Conservation (phyloP, 2,888 invertebrate genomes). For the Habroteleia sp. region DNA sequence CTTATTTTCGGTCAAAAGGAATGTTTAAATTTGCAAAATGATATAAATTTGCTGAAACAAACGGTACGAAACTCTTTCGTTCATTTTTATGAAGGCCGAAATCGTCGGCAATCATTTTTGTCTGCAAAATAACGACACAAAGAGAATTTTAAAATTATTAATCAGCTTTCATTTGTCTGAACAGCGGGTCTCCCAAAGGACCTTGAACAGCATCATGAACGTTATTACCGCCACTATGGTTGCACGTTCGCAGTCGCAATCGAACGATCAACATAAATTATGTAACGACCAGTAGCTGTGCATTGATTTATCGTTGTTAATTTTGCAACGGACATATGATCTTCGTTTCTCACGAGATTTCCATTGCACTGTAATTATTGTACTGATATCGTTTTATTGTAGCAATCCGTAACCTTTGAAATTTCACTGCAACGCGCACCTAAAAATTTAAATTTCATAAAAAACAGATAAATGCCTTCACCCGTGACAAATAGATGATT, state of each 20-base stretch:
- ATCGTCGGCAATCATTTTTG: background rate
- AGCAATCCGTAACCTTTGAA: too few relatives aligned
- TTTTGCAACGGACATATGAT: slow-evolving; percentile 56
- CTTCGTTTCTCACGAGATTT: slow-evolving; percentile 27
- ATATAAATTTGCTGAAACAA: too few relatives aligned
- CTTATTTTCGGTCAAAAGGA: too few relatives aligned
- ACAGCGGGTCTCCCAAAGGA: slow-evolving; percentile 44
- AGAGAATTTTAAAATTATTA: slow-evolving; percentile 21
- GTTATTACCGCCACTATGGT: slow-evolving; percentile 21
- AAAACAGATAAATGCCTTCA: too few relatives aligned
- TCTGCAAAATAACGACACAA: background rate
- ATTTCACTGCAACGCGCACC: too few relatives aligned
- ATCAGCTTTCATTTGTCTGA: slow-evolving; percentile 47
- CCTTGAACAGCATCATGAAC: slow-evolving; percentile 27
- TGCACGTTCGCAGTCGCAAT: slow-evolving; percentile 46
- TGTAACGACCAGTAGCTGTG: slow-evolving; percentile 62
- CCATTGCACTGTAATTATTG: slow-evolving; percentile 44
- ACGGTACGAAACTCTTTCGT: too few relatives aligned
- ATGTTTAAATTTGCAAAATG: too few relatives aligned
- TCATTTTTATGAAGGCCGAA: too few relatives aligned
- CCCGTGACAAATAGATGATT: too few relatives aligned
- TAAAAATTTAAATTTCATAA: too few relatives aligned
- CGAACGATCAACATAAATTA: slow-evolving; percentile 59
- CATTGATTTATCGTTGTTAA: slow-evolving; percentile 62
- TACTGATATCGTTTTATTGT: slow-evolving; percentile 38